Conservation (phyloP, 1,140 invertebrate genomes). For the Mamestra configurata region DNA sequence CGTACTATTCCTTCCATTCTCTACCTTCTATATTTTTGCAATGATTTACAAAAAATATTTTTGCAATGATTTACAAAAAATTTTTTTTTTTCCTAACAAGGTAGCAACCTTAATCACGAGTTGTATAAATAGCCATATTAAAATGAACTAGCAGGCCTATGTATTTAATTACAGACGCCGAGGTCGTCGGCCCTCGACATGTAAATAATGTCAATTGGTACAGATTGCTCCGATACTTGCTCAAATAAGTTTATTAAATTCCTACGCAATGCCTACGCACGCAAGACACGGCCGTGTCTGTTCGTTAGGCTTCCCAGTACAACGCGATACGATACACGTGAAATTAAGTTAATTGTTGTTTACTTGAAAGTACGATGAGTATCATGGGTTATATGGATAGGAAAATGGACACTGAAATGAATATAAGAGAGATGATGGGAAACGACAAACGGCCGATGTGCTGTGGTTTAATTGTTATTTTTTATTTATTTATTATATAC, state of each 20-base stretch:
- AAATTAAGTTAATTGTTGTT: background rate
- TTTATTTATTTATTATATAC: no score
- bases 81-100: no score
- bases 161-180: conserved; percentile 20
- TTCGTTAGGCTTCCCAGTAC: background rate
- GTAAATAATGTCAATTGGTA: conserved; percentile 47
- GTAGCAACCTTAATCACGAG: no score
- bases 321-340: background rate
- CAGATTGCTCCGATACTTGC: conserved; percentile 7
- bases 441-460: no score
- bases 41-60: no score
- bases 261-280: conserved; percentile 1
- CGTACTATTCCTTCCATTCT: no score
- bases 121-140: conserved; percentile 12
- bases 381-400: background rate
- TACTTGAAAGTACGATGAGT: no score
- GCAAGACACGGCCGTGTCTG: background rate
- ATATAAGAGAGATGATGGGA: no score
- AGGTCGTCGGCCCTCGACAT: conserved; percentile 35
- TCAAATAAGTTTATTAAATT: conserved; percentile 47
- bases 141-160: conserved; percentile 18
- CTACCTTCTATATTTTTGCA: no score
- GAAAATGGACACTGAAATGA: background rate
- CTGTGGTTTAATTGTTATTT: no score
- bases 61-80: no score